These are phyloP conservation scores for Vidua macroura DNA, from an alignment of 2,113 vertebrate genomes.

Conservation along the genomic window DNA sequence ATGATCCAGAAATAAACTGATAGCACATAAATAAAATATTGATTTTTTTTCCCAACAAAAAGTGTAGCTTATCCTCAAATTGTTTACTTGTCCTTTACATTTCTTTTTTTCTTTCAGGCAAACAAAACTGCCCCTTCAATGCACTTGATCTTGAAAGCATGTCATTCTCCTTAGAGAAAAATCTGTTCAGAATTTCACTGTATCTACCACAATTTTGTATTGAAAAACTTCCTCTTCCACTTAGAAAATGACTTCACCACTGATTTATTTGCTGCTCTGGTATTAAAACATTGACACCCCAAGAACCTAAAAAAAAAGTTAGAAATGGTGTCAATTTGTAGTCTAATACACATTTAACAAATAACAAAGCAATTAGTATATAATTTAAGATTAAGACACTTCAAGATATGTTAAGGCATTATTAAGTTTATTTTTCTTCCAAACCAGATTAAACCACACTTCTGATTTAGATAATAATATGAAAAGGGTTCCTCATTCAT, in stretches of 20 bases:
- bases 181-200: constrained; percentile 95
- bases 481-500: neutral
- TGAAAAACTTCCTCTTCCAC: constrained; percentile 88
- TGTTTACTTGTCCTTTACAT: constrained; percentile 90
- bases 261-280: constrained; percentile 84
- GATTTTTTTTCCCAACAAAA: constrained; percentile 76
- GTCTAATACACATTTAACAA: constrained; percentile 50
- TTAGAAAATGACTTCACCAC: constrained; percentile 89
- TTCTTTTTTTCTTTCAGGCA: constrained; percentile 85
- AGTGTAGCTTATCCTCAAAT: constrained; percentile 85
- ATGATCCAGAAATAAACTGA: constrained; percentile 78
- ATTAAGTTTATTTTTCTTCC: constrained; percentile 46
- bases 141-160: constrained; percentile 91
- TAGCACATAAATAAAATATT: constrained; percentile 84
- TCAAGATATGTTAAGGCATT: constrained; percentile 63
- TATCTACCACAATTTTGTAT: constrained; percentile 87
- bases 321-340: constrained; percentile 67
- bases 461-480: neutral
- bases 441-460: constrained; percentile 43
- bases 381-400: constrained; percentile 62
- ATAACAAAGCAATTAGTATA: constrained; percentile 54
- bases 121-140: constrained; percentile 96
- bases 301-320: constrained; percentile 89
- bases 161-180: constrained; percentile 96
- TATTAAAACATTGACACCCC: constrained; percentile 99